Evolutionary conservation across 2,113 vertebrate genomes (phyloP).

Genomic region (Chaenogobius annularis): DNA sequence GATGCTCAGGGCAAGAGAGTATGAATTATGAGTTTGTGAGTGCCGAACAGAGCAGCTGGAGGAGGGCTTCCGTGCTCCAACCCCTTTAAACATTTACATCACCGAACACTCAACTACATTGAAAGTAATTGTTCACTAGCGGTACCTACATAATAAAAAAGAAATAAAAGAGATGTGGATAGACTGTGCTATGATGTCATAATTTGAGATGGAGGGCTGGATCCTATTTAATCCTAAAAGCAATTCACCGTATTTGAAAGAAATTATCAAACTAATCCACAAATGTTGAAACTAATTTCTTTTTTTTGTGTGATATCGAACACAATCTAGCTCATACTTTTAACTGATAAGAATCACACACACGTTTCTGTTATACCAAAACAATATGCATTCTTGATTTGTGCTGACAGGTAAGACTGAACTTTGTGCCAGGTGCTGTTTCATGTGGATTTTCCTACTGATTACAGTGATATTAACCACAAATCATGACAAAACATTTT

Average conservation of each 20-base stretch:
- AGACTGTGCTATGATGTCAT: too few species aligned
- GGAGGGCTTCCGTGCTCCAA: slow-evolving; percentile 14
- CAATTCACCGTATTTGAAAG: too few species aligned
- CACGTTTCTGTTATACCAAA: too few species aligned
- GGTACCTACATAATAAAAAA: not conserved
- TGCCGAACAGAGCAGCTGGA: slow-evolving; percentile 7
- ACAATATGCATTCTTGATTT: not conserved
- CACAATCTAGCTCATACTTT: too few species aligned
- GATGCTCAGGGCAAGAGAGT: slow-evolving; percentile 8
- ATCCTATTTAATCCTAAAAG: too few species aligned
- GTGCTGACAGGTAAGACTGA: not conserved
- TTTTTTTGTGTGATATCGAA: too few species aligned
- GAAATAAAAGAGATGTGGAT: too few species aligned
- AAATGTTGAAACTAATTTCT: too few species aligned
- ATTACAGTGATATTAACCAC: not conserved
- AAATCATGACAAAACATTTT: not conserved
- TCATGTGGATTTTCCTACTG: not conserved
- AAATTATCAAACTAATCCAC: too few species aligned
- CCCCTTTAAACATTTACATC: slow-evolving; percentile 58
- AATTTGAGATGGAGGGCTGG: too few species aligned
- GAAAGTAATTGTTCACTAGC: slow-evolving; percentile 64
- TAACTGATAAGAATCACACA: too few species aligned
- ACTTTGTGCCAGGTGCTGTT: not conserved
- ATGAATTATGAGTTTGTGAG: slow-evolving; percentile 41
- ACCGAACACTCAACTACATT: slow-evolving; percentile 62